phyloP scores from a whole-genome alignment of 1,140 invertebrate genomes.

The Gonioctena quinquepunctata region DNA sequence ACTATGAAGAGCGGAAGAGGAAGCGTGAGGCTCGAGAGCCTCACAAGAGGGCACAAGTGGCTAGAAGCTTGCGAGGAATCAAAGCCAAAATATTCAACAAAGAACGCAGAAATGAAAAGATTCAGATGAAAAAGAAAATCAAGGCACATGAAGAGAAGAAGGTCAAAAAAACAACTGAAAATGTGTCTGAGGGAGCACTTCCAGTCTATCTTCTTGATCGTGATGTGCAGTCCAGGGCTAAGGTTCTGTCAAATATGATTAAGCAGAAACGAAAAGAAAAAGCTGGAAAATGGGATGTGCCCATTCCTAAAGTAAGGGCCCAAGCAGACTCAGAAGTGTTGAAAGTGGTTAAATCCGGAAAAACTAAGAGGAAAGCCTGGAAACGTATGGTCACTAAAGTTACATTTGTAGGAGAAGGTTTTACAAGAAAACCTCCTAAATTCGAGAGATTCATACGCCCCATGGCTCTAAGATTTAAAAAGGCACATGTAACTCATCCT shows the following conservation, averaged over 20 bases:
- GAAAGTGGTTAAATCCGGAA: slow-evolving; percentile 92
- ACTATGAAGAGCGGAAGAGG: slow-evolving; percentile 96
- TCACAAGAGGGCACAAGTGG: slow-evolving; percentile 87
- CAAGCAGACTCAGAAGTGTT: slow-evolving; percentile 99
- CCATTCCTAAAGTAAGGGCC: slow-evolving; percentile 96
- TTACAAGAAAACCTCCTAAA: slow-evolving; percentile 98
- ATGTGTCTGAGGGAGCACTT: slow-evolving; percentile 85
- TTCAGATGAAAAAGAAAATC: slow-evolving; percentile 98
- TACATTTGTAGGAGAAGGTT: slow-evolving; percentile 96
- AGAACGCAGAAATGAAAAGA: slow-evolving; percentile 95
- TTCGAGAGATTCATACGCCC: slow-evolving; percentile 99
- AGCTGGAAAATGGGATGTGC: slow-evolving; percentile 99
- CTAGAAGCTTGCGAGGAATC: slow-evolving; percentile 89
- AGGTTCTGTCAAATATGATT: slow-evolving; percentile 98
- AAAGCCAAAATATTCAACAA: slow-evolving; percentile 99
- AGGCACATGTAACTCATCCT: slow-evolving; percentile 98
- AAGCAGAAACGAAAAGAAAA: slow-evolving; percentile 99
- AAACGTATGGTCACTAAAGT: slow-evolving; percentile 99
- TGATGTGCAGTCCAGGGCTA: slow-evolving; percentile 90
- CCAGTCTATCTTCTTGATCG: slow-evolving; percentile 97
- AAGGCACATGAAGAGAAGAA: slow-evolving; percentile 90
- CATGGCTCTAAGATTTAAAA: slow-evolving; percentile 95
- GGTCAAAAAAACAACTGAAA: slow-evolving; percentile 84
- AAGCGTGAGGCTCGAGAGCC: slow-evolving; percentile 94
- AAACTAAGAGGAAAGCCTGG: slow-evolving; percentile 96